phyloP scores from a whole-genome alignment of 2,797 vertebrate species.

The Bothrops alternatus region DNA sequence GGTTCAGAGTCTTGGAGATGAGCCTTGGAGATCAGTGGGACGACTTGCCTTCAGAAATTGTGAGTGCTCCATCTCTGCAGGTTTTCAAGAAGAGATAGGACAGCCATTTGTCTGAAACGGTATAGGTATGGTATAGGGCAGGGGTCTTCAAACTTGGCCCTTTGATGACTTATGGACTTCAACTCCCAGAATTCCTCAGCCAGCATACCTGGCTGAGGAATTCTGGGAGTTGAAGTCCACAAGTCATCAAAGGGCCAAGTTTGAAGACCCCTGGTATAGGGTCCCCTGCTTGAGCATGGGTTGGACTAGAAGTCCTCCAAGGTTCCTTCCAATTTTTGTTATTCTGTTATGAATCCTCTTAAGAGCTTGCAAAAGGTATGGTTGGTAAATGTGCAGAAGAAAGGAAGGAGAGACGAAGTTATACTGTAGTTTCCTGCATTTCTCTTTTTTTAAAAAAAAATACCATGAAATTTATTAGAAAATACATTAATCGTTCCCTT shows the following conservation, averaged over 20 bases:
- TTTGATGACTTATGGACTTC: too few relatives aligned
- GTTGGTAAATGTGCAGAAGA: not conserved
- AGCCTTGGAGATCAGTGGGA: not conserved
- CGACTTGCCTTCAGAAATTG: accelerated
- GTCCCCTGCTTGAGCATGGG: not conserved
- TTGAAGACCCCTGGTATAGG: not conserved
- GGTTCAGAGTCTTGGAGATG: not conserved
- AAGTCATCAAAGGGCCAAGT: too few relatives aligned
- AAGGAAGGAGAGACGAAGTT: not conserved
- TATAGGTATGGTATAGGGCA: not conserved
- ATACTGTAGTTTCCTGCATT: not conserved
- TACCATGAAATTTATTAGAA: not conserved
- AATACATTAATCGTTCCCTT: not conserved
- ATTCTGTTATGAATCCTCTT: not conserved
- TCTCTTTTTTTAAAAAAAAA: not conserved
- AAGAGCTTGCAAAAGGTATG: not conserved
- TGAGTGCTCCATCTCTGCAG: not conserved
- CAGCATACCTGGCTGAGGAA: too few relatives aligned
- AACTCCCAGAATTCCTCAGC: too few relatives aligned
- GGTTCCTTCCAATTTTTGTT: not conserved
- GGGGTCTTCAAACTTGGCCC: too few relatives aligned
- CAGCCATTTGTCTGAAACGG: not conserved
- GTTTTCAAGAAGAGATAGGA: not conserved
- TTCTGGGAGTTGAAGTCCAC: too few relatives aligned
- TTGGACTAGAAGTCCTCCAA: not conserved